phyloP scores from a whole-genome alignment of 2,888 invertebrate genomes.

The Hyposoter dolosus region DNA sequence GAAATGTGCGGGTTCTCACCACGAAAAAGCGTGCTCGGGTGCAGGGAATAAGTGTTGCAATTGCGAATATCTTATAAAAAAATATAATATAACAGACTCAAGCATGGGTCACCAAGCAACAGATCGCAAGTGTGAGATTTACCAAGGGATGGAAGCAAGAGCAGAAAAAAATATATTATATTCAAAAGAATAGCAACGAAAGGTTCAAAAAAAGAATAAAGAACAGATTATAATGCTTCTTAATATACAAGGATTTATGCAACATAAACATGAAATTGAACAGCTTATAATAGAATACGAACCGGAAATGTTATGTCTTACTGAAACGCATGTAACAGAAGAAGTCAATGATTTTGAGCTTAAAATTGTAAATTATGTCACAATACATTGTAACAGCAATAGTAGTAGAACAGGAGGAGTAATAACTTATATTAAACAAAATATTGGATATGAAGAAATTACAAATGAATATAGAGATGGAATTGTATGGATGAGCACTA shows the following conservation, averaged over 20 bases:
- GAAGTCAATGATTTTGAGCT: conserved; percentile 44
- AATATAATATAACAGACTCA: background rate
- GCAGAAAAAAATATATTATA: background rate
- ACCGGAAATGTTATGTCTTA: conserved; percentile 47
- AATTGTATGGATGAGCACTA: conserved; percentile 38
- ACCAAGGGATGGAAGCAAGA: conserved; percentile 2
- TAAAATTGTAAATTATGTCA: conserved; percentile 22
- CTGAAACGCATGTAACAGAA: conserved; percentile 48
- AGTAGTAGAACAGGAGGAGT: conserved; percentile 42
- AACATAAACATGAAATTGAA: conserved; percentile 41
- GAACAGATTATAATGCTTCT: conserved; percentile 3
- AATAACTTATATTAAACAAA: conserved; percentile 6
- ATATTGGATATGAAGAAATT: conserved; percentile 17
- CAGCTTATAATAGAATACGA: background rate
- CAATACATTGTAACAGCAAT: conserved; percentile 12
- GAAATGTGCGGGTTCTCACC: background rate
- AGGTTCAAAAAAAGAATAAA: background rate
- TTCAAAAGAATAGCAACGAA: conserved; percentile 29
- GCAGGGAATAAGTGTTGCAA: background rate
- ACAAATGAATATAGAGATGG: background rate
- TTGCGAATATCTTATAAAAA: background rate
- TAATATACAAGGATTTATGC: conserved; percentile 42
- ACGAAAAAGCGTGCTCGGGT: background rate
- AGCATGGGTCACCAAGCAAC: background rate
- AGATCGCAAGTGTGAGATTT: background rate